Percentiles rank a stretch among this genome's conserved stretches.
Conservation (phyloP, 2,797 vertebrate species). For the Ctenosaura bakeri region DNA sequence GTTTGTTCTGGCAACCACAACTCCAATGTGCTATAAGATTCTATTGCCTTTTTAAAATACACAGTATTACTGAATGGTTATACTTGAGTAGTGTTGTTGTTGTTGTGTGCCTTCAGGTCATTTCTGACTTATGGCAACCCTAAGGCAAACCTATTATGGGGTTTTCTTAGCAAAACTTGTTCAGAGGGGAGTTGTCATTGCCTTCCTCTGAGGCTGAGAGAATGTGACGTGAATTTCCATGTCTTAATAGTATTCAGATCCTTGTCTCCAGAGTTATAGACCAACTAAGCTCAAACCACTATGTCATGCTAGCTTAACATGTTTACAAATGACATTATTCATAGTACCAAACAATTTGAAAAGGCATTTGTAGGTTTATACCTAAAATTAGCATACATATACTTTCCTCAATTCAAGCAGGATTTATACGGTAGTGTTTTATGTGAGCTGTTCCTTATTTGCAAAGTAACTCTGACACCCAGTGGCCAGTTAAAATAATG, state of each 20-base stretch:
- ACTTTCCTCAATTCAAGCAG: neutral
- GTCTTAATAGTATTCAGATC: too few species aligned
- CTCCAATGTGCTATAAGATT: neutral
- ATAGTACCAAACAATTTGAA: neutral
- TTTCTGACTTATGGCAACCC: too few species aligned
- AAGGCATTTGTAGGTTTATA: neutral
- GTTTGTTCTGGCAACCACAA: neutral
- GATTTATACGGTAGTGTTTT: neutral
- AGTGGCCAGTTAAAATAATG: constrained; percentile 63
- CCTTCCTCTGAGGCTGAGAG: too few species aligned
- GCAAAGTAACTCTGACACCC: constrained; percentile 63
- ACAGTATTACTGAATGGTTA: neutral
- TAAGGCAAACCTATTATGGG: too few species aligned
- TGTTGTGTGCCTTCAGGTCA: too few species aligned
- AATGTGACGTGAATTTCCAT: too few species aligned
- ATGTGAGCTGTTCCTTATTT: neutral
- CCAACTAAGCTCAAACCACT: too few species aligned
- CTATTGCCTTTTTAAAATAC: neutral
- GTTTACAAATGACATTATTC: neutral
- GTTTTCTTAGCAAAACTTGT: too few species aligned
- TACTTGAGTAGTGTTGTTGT: neutral
- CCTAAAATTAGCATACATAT: neutral
- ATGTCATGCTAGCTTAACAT: too few species aligned
- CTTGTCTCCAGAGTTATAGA: too few species aligned
- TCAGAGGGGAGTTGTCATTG: too few species aligned